These are phyloP conservation scores for Pterostichus madidus DNA, from an alignment of 2,888 invertebrate species.

Conservation along the genomic window DNA sequence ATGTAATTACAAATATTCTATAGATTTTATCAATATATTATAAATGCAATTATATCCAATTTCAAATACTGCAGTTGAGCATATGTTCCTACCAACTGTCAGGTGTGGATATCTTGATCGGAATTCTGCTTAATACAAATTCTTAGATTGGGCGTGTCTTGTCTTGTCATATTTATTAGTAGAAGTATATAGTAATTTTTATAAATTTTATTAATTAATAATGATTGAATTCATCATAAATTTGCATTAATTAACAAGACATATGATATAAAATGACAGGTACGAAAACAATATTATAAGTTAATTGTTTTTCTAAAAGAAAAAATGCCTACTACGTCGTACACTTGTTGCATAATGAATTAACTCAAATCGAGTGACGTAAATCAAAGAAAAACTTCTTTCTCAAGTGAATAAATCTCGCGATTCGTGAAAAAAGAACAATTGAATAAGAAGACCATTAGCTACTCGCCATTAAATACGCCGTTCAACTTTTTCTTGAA, in stretches of 20 bases:
- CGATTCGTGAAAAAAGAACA: constrained; percentile 24
- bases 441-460: constrained; percentile 31
- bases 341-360: constrained; percentile 27
- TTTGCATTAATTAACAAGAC: constrained; percentile 10
- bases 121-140: constrained; percentile 21
- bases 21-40: too few species aligned
- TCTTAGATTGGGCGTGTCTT: not conserved
- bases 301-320: not conserved
- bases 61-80: too few species aligned
- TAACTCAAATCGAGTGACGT: not conserved
- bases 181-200: not conserved
- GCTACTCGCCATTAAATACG: constrained; percentile 16
- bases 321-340: too few species aligned
- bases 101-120: constrained; percentile 6
- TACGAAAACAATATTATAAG: too few species aligned
- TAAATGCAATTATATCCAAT: too few species aligned
- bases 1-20: too few species aligned
- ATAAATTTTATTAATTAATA: constrained; percentile 27
- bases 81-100: not conserved
- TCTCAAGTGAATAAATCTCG: constrained; percentile 19
- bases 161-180: constrained; percentile 1
- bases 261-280: too few species aligned
- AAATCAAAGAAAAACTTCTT: constrained; percentile 8
- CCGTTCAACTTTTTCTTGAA: constrained; percentile 7
- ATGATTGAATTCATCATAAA: constrained; percentile 17